phyloP scores from a whole-genome alignment of 1,140 invertebrate genomes.

The Pogonomyrmex californicus region DNA sequence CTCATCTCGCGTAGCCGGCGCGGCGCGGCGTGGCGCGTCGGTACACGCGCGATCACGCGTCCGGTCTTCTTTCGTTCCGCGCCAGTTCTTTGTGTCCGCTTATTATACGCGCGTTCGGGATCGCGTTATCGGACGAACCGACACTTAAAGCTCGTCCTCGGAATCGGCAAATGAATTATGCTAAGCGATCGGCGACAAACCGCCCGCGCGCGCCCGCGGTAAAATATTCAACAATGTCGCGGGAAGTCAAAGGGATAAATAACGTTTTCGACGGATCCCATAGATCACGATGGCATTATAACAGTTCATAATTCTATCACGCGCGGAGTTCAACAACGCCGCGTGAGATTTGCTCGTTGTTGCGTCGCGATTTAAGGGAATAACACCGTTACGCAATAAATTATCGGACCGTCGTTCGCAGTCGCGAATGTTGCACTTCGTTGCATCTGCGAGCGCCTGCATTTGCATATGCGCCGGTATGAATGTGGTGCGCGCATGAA shows the following conservation, averaged over 20 bases:
- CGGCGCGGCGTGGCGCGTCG: neutral
- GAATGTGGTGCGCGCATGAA: slow-evolving; percentile 53
- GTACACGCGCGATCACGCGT: slow-evolving; percentile 4
- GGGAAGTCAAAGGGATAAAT: slow-evolving; percentile 43
- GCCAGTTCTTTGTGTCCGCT: slow-evolving; percentile 14
- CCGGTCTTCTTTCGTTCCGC: slow-evolving; percentile 13
- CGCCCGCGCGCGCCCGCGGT: neutral
- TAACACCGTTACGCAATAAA: slow-evolving; percentile 62
- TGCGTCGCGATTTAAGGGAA: slow-evolving; percentile 56
- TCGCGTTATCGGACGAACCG: neutral
- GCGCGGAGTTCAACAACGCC: slow-evolving; percentile 1
- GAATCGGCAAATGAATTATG: slow-evolving; percentile 46
- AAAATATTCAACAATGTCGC: slow-evolving; percentile 56
- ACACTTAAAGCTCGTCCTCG: slow-evolving; percentile 18
- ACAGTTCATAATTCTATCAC: slow-evolving; percentile 58
- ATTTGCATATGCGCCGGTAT: slow-evolving; percentile 52
- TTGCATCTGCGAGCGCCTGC: slow-evolving; percentile 42
- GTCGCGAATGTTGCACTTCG: slow-evolving; percentile 65
- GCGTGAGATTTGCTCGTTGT: slow-evolving; percentile 51
- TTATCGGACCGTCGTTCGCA: slow-evolving; percentile 60
- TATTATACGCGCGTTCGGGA: slow-evolving; percentile 20
- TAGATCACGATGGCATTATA: slow-evolving; percentile 52
- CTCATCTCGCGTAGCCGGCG: neutral
- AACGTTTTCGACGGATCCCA: slow-evolving; percentile 46
- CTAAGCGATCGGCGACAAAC: slow-evolving; percentile 10